Evolutionary conservation across 2,797 vertebrate genomes (phyloP), one percentile per base, ranked within the genome.

Genomic region (Micromesistius poutassou): DNA sequence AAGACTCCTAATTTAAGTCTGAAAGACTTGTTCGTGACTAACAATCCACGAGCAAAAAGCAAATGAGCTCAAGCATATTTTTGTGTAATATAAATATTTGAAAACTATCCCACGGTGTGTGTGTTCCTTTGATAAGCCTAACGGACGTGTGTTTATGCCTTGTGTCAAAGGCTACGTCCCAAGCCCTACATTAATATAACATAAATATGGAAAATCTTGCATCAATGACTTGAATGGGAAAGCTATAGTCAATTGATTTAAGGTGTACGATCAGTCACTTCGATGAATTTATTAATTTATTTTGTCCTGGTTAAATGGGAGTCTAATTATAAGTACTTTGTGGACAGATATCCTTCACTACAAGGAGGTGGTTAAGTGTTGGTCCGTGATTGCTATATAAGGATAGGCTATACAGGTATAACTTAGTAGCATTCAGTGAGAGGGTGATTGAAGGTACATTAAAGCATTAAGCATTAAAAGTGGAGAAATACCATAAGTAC

Each of bases 51-150:
- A 25, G 55, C 55, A 68, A 68, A 68, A 28, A 68, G 62, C 62
- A 12, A 68, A 68, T 68, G 62, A 68, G 62, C n/a, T 68, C 25
- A 68, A 68, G 62, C n/a, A n/a, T 68, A 68, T 68, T 68, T 62
- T 68, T 68, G 62, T 68, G 62, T 68, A 68, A 68, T 68, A 68
- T 28, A 68, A 28, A 68, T 68, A 68, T 35, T 73, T 71, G 70
- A 71, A 71, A 30, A 30, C 30, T 71, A 33, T 71, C 16, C 30
- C 28, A 31, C 30, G 31, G 31, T 71, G 46, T 50, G 46, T 50
- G 40, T 42, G 46, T 75, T 68, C 62, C 25, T 68, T 68, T 68
- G 25, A 68, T 62, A 6, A 1, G 25, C 62, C 62, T 68, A 28
- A 10, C 62, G 25, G 12, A 68, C 62, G n/a, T 62, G 46, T 55